Conservation (phyloP, 2,888 invertebrate species). For the Tipula helvola region DNA sequence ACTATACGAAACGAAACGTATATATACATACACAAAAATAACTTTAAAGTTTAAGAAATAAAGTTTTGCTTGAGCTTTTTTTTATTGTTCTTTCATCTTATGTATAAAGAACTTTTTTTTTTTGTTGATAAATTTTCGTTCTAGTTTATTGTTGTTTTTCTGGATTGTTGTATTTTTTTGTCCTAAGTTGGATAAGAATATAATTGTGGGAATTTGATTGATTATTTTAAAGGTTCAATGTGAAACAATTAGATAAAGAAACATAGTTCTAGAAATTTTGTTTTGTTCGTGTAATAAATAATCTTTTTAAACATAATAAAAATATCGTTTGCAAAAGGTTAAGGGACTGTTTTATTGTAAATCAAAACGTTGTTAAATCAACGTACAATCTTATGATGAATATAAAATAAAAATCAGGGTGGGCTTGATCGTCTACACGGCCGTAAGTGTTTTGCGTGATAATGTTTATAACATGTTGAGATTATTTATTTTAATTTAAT, state of each 20-base stretch:
- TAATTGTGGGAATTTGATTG: neutral
- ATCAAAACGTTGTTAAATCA: no score
- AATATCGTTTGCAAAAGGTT: no score
- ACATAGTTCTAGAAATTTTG: neutral
- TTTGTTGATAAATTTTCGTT: neutral
- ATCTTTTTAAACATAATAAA: neutral
- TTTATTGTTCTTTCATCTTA: neutral
- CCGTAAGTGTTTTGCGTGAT: no score
- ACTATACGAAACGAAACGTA: neutral
- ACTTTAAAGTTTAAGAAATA: neutral
- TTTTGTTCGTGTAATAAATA: neutral
- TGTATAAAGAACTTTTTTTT: neutral
- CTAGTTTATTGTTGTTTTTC: neutral
- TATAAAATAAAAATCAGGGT: no score
- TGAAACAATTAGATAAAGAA: neutral
- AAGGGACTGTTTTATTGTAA: no score
- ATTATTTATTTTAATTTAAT: no score
- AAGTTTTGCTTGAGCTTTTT: neutral
- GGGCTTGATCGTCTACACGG: no score
- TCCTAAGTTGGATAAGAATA: neutral
- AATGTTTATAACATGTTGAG: no score
- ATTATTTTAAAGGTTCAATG: neutral
- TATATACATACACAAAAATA: neutral
- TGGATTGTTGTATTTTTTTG: neutral
- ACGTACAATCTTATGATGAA: no score